These are phyloP conservation scores for Brachyhypopomus occidentalis DNA, from an alignment of 2,113 vertebrate species.

Conservation along the genomic window DNA sequence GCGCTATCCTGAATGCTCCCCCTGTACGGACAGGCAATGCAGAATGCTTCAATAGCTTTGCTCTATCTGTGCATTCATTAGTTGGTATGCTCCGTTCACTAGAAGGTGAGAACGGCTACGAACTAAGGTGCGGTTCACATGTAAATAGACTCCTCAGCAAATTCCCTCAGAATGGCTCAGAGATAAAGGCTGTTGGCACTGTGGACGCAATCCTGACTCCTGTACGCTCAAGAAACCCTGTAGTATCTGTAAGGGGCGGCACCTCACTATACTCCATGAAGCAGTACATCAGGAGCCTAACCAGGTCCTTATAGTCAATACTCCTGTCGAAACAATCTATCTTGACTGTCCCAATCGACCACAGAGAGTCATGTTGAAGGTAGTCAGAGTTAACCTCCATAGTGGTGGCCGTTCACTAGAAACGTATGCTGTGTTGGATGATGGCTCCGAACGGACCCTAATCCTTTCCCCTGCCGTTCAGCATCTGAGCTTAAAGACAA, in stretches of 20 bases:
- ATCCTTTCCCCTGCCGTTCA: background rate
- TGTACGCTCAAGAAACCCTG: too few relatives aligned
- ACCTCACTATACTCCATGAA: too few relatives aligned
- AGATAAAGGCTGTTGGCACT: too few relatives aligned
- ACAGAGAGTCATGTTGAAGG: too few relatives aligned
- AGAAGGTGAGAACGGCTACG: conserved; percentile 18
- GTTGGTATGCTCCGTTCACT: too few relatives aligned
- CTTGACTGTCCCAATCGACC: too few relatives aligned
- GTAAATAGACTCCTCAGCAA: conserved; percentile 24
- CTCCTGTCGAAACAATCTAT: too few relatives aligned
- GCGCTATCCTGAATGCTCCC: conserved; percentile 28
- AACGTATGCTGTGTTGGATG: background rate
- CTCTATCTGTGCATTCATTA: conserved; percentile 19
- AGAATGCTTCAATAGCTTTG: conserved; percentile 20
- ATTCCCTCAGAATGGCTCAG: too few relatives aligned
- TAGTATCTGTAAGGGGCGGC: too few relatives aligned
- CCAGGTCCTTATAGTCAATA: too few relatives aligned
- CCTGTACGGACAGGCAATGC: conserved; percentile 4
- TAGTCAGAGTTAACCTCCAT: background rate
- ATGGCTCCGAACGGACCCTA: background rate
- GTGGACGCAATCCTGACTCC: too few relatives aligned
- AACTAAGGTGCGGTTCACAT: conserved; percentile 41
- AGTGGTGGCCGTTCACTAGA: background rate
- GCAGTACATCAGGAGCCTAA: too few relatives aligned
- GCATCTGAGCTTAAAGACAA: background rate